Evolutionary conservation across 2,797 vertebrate genomes (phyloP), one percentile per base, ranked within the genome.

Genomic region (Sebastes goodei): DNA sequence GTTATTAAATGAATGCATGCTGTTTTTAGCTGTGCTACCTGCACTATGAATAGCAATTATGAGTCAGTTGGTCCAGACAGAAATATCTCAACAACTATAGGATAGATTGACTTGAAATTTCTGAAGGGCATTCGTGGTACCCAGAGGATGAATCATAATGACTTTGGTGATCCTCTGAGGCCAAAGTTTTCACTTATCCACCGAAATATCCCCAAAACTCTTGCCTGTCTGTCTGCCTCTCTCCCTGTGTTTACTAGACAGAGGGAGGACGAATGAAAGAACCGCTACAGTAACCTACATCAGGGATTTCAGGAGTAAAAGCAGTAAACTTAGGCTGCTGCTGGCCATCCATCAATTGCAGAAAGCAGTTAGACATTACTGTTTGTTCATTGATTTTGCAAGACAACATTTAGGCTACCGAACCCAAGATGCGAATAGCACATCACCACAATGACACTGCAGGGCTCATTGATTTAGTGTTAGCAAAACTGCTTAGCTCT

Each of bases 331-430:
- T 71, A 60, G 23, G 33, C 42, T 55, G 65, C 61, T 74, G 49
- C 66, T 33, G 49, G 38, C 33, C 64, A 78, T 81, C 61, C 38
- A 67, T 86, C 78, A 83, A 3, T 52, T 56, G 67, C 35, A 73
- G 60, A 79, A 74, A 63, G 25, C 55, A 29, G 9, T 71, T 53
- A 21, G 59, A 73, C 59, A 38, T 52, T 70, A 33, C 42, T 65
- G 27, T 83, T 80, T 83, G n/a, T 66, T 69, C 68, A 78, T 79
- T 84, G 78, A 81, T 70, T 76, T 80, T 74, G 30, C 38, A 67
- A 60, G 52, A 84, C 64, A 76, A 4, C 30, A 66, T 68, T 74
- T 66, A 53, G 30, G 33, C 59, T 61, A 30, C 71, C 32, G 53
- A 76, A 64, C 38, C 63, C 14, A 7, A 10, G 57, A 59, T 65